phyloP scores from a whole-genome alignment of 1,140 invertebrate species.

The Hetaerina americana region DNA sequence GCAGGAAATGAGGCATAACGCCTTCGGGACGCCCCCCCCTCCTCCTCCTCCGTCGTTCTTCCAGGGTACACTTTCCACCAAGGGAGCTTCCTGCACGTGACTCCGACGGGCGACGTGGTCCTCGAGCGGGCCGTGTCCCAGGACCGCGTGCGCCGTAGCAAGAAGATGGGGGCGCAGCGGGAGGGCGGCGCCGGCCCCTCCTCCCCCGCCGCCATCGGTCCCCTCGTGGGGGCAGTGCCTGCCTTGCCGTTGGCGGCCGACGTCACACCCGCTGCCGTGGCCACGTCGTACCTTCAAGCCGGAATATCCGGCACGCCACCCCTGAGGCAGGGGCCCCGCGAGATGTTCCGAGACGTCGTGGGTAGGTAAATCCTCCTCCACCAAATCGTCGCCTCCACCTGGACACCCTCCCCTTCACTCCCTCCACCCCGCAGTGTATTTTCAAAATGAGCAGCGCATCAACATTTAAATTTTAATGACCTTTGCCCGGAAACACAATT shows the following conservation, averaged over 20 bases:
- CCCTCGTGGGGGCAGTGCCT: constrained; percentile 20
- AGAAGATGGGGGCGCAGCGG: constrained; percentile 25
- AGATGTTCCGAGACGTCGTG: constrained; percentile 35
- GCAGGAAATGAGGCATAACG: no score
- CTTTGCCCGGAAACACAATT: no score
- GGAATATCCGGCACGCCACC: constrained; percentile 26
- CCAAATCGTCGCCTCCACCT: no score
- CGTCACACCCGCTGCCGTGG: constrained; percentile 16
- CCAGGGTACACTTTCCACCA: constrained; percentile 61
- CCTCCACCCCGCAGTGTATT: no score
- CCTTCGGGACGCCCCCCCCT: no score
- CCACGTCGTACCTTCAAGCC: constrained; percentile 16
- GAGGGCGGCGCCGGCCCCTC: neutral
- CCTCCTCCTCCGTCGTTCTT: no score
- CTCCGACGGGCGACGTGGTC: constrained; percentile 46
- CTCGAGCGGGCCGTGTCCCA: constrained; percentile 35
- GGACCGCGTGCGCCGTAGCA: constrained; percentile 16
- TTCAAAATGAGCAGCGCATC: no score
- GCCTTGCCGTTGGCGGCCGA: constrained; percentile 25
- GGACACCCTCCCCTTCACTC: no score
- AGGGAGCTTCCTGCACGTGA: constrained; percentile 53
- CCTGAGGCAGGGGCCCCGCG: constrained; percentile 34
- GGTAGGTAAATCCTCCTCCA: no score
- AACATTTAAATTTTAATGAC: no score
- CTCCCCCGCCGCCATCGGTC: neutral